Conservation (phyloP, 2,113 vertebrate genomes). For the Thomomys bottae region DNA sequence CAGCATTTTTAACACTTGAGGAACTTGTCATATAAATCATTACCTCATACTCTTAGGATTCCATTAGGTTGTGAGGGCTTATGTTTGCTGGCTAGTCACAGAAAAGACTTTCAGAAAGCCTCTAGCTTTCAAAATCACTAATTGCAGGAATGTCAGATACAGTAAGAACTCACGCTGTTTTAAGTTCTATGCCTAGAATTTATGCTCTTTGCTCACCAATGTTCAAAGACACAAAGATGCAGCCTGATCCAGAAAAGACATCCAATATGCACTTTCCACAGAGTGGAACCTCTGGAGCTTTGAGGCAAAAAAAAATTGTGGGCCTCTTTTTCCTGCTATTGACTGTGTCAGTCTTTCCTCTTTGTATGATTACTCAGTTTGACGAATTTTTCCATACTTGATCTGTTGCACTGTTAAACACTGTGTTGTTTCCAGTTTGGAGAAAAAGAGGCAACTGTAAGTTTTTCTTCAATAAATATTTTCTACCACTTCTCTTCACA, state of each 20-base stretch:
- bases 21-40: slow-evolving; percentile 55
- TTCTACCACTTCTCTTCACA: not conserved
- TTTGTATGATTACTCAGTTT: not conserved
- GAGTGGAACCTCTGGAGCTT: not conserved
- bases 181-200: not conserved
- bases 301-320: not conserved
- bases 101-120: slow-evolving; percentile 43
- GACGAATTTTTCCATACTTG: not conserved
- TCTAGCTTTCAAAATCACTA: slow-evolving; percentile 10
- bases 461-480: not conserved
- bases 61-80: slow-evolving; percentile 14
- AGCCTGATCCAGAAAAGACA: not conserved
- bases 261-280: accelerated
- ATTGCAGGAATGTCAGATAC: not conserved
- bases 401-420: not conserved
- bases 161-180: not conserved
- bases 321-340: not conserved
- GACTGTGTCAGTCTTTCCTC: not conserved
- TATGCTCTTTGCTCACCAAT: not conserved
- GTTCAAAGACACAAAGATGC: not conserved
- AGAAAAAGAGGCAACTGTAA: not conserved
- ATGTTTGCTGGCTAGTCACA: not conserved
- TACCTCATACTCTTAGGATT: slow-evolving; percentile 6
- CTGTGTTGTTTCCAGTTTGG: not conserved
- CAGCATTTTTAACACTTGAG: slow-evolving; percentile 40